Base-by-base conservation (phyloP, 2,888 invertebrate species). In the Fragum whitleyi region DNA sequence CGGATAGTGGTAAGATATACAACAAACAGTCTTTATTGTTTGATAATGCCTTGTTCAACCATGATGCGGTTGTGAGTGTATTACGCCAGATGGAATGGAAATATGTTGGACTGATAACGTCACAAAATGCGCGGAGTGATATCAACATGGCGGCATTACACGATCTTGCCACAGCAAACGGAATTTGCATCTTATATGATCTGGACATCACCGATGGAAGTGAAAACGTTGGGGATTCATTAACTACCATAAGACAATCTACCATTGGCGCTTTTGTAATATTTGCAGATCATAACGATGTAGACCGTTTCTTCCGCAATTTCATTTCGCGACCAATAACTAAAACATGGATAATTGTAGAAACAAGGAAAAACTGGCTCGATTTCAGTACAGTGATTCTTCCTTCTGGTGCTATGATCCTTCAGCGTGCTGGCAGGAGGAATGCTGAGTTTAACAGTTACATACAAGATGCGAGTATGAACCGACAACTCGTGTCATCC, bases 51-150 rank as follows among this genome's bases (percentile, higher is more conserved):
- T 11, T 70, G 42, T 81, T 70, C 53, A 77, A 81, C 29, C 71
- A 75, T 32, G 74, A 79, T 26, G 85, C 87, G 6, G 71, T 91
- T 23, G 74, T 87, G 19, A 68, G 79, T 26, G 62, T 89, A 28
- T 67, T 91, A 11, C 23, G 77, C 6, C 67, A 61, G 26, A 80
- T 87, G 65, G 74, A 87, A 23, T 88, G 90, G 88, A 85, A 83
- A 1, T 85, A 88, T 36, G 79, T 89, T 9, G 84, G 85, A 55
- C 23, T 91, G 3, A 70, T 90, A 16, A 80, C 84, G 14, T 89
- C 91, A 9, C 57, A 42, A n/a, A 77, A 36, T 16, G 42, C 51
- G 14, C 62, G 59, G 32, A 55, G 21, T 21, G 65, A 65, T 65
- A 65, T 65, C 42, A 65, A 65, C 23, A 42, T 65, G 21, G 23